These are phyloP conservation scores for Teleiodes luculella DNA, from an alignment of 2,888 invertebrate genomes.

Conservation along the genomic window DNA sequence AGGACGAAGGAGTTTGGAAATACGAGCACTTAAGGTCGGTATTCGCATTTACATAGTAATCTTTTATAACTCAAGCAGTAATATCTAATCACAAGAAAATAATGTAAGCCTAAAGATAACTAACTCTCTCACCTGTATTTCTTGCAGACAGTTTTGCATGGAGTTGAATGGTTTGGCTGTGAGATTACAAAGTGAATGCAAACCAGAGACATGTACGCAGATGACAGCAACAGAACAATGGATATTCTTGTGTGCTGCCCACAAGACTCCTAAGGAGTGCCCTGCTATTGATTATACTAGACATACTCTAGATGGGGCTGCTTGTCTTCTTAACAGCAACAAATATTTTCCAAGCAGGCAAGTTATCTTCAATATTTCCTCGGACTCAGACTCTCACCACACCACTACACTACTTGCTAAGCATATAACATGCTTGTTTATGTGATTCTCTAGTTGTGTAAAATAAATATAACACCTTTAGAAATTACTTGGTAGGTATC, in stretches of 20 bases:
- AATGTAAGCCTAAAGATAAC: no score
- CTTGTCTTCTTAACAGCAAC: conserved; percentile 98
- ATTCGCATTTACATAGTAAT: no score
- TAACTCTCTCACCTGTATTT: no score
- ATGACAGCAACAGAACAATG: conserved; percentile 99
- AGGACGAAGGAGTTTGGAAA: conserved; percentile 99
- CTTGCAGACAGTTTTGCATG: conserved; percentile 97
- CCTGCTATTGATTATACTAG: conserved; percentile 99
- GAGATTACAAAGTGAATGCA: conserved; percentile 96
- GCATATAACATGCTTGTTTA: no score
- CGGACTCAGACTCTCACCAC: no score
- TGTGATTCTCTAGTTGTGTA: no score
- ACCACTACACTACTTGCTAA: no score
- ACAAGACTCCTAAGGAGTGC: conserved; percentile 99
- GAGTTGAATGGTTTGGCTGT: conserved; percentile 99
- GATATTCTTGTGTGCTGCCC: conserved; percentile 99
- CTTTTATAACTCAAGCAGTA: no score
- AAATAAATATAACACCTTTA: no score
- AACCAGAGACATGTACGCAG: conserved; percentile 97
- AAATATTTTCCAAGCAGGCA: conserved; percentile 99
- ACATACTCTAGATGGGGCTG: conserved; percentile 99
- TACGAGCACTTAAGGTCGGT: conserved; percentile 98
- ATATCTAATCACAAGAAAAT: no score
- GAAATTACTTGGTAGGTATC: no score
- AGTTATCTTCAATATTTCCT: conserved; percentile 19